Evolutionary conservation across 1,140 invertebrate genomes (phyloP), one percentile per base, ranked within the genome.

Genomic region (Heliconius himera): DNA sequence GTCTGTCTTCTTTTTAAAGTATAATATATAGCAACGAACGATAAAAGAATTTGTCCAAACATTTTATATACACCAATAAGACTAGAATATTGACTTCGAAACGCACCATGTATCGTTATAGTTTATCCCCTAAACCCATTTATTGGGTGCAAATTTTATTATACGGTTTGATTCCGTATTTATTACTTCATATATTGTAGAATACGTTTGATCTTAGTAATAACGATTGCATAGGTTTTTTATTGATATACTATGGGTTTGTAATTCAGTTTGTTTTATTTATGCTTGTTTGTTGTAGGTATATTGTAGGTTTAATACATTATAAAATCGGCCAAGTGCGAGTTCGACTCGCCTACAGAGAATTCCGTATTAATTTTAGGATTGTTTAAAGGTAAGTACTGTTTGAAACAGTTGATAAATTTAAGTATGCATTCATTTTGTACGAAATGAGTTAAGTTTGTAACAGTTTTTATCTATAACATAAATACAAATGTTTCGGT

Each of bases 81-180:
- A 66, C 22, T 60, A 60, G n/a, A 16, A 13, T 29, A 66, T 66
- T 46, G 60, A 66, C 60, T 66, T 66, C 3, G 56, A 60, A 60
- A 60, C 22, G 11, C 60, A 66, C 26, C 11, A 13, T 29, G 22
- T 66, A 66, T 66, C 60, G 60, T 66, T 66, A 66, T 29, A 29
- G 36, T 76, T 29, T 20, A 76, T 70, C 74, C 74, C 18, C 38
- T 76, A 51, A 76, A 26, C 74, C 60, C 8, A 26, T 76, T 46
- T 70, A 51, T 70, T 5, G 38, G 46, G 73, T 66, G 74, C 22
- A 66, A 66, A 66, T 66, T 66, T 66, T 66, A 66, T 66, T 66
- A 66, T n/a, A 16, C 60, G 4, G 11, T 18, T 66, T 66, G 26
- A 26, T 66, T 26, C 60, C n/a, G 29, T 66, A 66, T 66, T 66